phyloP scores from a whole-genome alignment of 2,888 invertebrate genomes.

The Drosophila infuscata region DNA sequence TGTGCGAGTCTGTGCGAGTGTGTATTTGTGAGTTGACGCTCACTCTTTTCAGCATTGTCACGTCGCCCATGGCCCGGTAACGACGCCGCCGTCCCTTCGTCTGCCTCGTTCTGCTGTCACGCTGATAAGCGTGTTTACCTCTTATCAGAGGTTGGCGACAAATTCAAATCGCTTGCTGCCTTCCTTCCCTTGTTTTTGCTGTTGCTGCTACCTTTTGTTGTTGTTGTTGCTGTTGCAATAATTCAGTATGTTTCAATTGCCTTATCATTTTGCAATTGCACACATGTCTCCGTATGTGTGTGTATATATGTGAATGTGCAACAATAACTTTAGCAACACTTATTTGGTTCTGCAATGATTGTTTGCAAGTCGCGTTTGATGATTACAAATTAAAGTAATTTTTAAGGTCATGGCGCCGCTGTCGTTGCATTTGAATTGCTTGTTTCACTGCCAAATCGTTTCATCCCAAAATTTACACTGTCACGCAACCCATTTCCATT shows the following conservation, averaged over 20 bases:
- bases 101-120: slow-evolving; percentile 28
- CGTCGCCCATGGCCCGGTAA: slow-evolving; percentile 37
- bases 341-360: slow-evolving; percentile 1
- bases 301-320: slow-evolving; percentile 9
- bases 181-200: slow-evolving; percentile 9
- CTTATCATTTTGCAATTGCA: slow-evolving; percentile 46
- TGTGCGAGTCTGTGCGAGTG: background rate
- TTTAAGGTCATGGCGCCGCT: slow-evolving; percentile 63
- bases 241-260: slow-evolving; percentile 38
- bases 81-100: slow-evolving; percentile 46
- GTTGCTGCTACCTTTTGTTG: slow-evolving; percentile 6
- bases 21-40: slow-evolving; percentile 10
- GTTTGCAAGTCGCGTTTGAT: slow-evolving; percentile 36
- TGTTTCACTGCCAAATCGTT: slow-evolving; percentile 50
- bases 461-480: slow-evolving; percentile 25
- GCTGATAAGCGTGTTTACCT: slow-evolving; percentile 48
- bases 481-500: background rate
- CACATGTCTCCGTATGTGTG: background rate
- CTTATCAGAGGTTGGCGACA: slow-evolving; percentile 56
- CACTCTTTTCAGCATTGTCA: slow-evolving; percentile 46
- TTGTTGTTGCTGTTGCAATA: slow-evolving; percentile 50
- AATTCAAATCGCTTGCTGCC: slow-evolving; percentile 36
- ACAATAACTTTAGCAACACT: slow-evolving; percentile 3
- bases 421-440: slow-evolving; percentile 46
- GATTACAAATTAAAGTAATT: slow-evolving; percentile 26